Conservation (phyloP, 1,140 invertebrate species). For the Apis cerana region DNA sequence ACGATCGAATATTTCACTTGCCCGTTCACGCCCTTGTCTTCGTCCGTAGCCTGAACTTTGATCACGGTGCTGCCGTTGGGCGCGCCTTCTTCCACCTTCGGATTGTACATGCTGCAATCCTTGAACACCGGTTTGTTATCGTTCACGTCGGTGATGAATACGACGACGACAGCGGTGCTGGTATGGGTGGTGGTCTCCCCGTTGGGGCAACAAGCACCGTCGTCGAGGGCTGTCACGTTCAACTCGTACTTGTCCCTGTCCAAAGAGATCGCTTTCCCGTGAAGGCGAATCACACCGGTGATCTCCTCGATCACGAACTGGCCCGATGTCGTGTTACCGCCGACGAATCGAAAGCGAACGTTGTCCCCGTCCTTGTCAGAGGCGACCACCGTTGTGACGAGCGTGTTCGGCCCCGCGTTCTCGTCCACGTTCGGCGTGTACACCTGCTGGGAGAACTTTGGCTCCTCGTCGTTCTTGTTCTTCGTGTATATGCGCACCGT, state of each 20-base stretch:
- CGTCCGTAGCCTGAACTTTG: slow-evolving; percentile 95
- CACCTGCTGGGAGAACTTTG: slow-evolving; percentile 97
- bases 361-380: slow-evolving; percentile 98
- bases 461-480: slow-evolving; percentile 98
- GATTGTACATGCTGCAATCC: slow-evolving; percentile 94
- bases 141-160: slow-evolving; percentile 98
- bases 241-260: slow-evolving; percentile 95
- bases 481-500: slow-evolving; percentile 97
- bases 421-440: slow-evolving; percentile 98
- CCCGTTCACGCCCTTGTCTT: slow-evolving; percentile 96
- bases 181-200: slow-evolving; percentile 93
- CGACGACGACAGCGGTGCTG: slow-evolving; percentile 96
- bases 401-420: slow-evolving; percentile 95
- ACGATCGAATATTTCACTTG: slow-evolving; percentile 97
- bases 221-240: slow-evolving; percentile 96
- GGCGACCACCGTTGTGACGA: slow-evolving; percentile 96
- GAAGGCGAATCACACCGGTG: slow-evolving; percentile 95
- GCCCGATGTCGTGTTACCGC: slow-evolving; percentile 92
- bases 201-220: slow-evolving; percentile 95
- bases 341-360: slow-evolving; percentile 96
- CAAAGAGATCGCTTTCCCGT: slow-evolving; percentile 91
- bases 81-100: slow-evolving; percentile 95
- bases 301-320: slow-evolving; percentile 98
- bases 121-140: slow-evolving; percentile 97
- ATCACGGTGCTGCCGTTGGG: slow-evolving; percentile 95